Conservation (phyloP, 1,140 invertebrate species). For the Hirudo medicinalis region DNA sequence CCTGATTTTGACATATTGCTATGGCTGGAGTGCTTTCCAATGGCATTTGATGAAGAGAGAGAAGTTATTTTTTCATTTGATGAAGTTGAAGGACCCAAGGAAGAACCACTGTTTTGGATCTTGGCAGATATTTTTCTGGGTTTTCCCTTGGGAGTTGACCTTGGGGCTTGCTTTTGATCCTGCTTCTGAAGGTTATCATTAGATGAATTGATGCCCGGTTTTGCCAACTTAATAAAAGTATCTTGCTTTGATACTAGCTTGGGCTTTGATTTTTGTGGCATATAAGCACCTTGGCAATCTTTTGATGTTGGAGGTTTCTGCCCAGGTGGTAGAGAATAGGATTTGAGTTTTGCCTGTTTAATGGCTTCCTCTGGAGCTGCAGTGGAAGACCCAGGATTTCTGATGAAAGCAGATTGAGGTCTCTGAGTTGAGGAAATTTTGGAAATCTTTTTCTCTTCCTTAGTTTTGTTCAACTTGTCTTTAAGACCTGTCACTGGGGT, state of each 20-base stretch:
- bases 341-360: slow-evolving; percentile 9
- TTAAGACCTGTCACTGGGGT: not conserved
- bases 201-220: slow-evolving; percentile 26
- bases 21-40: not conserved
- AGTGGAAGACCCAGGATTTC: not conserved
- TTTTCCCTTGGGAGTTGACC: not conserved
- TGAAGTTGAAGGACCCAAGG: not conserved
- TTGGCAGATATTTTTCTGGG: not conserved
- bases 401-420: slow-evolving; percentile 8
- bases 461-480: not conserved
- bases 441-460: not conserved
- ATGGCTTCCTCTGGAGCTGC: not conserved
- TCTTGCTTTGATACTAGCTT: slow-evolving; percentile 52
- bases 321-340: not conserved
- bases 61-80: not conserved
- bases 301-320: slow-evolving; percentile 9
- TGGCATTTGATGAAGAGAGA: not conserved
- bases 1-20: slow-evolving; percentile 1
- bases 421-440: not conserved
- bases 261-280: not conserved
- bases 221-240: slow-evolving; percentile 71
- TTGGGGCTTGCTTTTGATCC: slow-evolving; percentile 7
- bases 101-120: not conserved
- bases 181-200: slow-evolving; percentile 25
- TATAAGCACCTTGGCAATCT: slow-evolving; percentile 26